Evolutionary conservation across 2,888 invertebrate genomes (phyloP).

Genomic region (Heliconius aoede): DNA sequence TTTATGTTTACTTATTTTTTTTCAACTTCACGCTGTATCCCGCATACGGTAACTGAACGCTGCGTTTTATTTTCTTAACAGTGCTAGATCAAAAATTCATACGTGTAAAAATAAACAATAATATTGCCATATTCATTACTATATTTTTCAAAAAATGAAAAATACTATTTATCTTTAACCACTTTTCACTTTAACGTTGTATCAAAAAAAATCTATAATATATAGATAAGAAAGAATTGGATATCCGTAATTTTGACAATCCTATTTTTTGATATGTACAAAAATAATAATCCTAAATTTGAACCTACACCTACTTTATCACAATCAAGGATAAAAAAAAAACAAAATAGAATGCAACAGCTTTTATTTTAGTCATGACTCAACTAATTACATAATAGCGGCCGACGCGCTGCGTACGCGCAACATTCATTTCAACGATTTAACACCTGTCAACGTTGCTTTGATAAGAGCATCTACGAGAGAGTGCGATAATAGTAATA

Average conservation of each 20-base stretch:
- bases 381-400: slow-evolving; percentile 65
- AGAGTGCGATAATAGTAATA: neutral
- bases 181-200: no score
- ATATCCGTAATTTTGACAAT: neutral
- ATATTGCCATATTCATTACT: no score
- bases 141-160: no score
- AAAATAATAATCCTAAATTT: neutral
- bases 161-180: no score
- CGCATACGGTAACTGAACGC: neutral
- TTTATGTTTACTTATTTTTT: neutral
- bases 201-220: no score
- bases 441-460: slow-evolving; percentile 76
- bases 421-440: slow-evolving; percentile 62
- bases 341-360: neutral
- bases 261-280: neutral
- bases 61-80: no score
- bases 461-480: slow-evolving; percentile 50
- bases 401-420: slow-evolving; percentile 53
- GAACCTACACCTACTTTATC: neutral
- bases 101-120: no score
- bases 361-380: slow-evolving; percentile 67
- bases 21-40: neutral
- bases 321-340: neutral
- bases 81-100: no score
- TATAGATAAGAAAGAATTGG: neutral